Conservation (phyloP, 1,140 invertebrate species). For the Cotesia chilonis region DNA sequence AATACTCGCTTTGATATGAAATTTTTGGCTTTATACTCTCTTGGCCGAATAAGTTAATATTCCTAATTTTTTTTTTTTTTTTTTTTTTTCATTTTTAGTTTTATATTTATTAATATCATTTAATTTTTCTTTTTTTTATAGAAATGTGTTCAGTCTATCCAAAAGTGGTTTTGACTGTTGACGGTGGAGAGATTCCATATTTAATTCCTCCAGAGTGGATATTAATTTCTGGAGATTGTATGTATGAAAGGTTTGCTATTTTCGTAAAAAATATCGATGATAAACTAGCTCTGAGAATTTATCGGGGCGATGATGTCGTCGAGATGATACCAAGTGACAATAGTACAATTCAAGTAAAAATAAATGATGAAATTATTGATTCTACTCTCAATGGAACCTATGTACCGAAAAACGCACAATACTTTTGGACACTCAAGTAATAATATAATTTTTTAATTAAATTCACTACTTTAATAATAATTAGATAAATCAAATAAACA, state of each 20-base stretch:
- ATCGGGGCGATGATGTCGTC: conserved; percentile 37
- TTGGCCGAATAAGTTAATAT: conserved; percentile 37
- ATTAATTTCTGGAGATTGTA: conserved; percentile 41
- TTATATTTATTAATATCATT: too few species aligned
- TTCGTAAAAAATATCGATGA: conserved; percentile 44
- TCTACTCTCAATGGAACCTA: not conserved
- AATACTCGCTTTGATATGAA: conserved; percentile 44
- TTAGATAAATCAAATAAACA: too few species aligned
- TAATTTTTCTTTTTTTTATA: conserved; percentile 29
- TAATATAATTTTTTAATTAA: too few species aligned
- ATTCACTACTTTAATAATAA: too few species aligned
- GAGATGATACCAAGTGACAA: conserved; percentile 40
- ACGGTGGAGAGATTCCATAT: conserved; percentile 43
- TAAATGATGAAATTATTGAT: conserved; percentile 42
- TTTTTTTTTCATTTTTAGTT: too few species aligned
- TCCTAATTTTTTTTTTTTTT: not conserved
- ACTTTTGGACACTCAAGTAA: too few species aligned
- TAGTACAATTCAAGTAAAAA: conserved; percentile 22
- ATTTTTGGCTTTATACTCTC: conserved; percentile 33
- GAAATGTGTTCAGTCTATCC: conserved; percentile 49
- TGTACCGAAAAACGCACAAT: not conserved
- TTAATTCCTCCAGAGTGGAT: conserved; percentile 44
- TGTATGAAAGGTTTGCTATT: conserved; percentile 41
- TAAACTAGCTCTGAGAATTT: conserved; percentile 43
- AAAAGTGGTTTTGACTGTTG: conserved; percentile 38